A percentile compares a stretch with the other conserved stretches of the same genome.
Conservation (phyloP, 2,113 vertebrate genomes). For the Cyanocitta stelleri region DNA sequence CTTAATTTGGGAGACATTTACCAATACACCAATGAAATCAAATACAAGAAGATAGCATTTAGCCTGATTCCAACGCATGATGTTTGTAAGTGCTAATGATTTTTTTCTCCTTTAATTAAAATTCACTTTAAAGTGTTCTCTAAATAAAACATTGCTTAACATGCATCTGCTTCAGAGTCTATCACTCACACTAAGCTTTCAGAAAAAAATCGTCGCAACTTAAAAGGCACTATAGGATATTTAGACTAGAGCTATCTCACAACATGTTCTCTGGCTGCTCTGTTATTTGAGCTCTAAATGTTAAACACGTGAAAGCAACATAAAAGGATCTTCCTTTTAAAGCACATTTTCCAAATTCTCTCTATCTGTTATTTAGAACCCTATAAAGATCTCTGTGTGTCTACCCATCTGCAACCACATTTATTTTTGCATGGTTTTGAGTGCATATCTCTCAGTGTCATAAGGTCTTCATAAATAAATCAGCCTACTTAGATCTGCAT, state of each 20-base stretch:
- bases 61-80: background rate
- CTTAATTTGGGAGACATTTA: background rate
- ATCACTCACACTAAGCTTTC: background rate
- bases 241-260: slow-evolving; percentile 31
- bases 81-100: background rate
- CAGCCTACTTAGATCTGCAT: slow-evolving; percentile 67
- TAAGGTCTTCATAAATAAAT: slow-evolving; percentile 76
- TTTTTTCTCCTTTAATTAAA: slow-evolving; percentile 19
- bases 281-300: slow-evolving; percentile 38
- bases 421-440: slow-evolving; percentile 65
- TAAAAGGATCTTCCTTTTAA: slow-evolving; percentile 40
- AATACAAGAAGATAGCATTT: background rate
- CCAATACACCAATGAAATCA: background rate
- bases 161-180: background rate
- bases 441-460: slow-evolving; percentile 64
- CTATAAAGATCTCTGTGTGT: slow-evolving; percentile 20
- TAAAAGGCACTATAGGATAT: slow-evolving; percentile 22
- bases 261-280: slow-evolving; percentile 19
- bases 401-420: slow-evolving; percentile 62
- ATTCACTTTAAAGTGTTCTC: background rate
- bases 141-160: slow-evolving; percentile 21
- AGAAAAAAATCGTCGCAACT: background rate
- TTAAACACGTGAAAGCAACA: slow-evolving; percentile 41
- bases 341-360: slow-evolving; percentile 32
- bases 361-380: slow-evolving; percentile 19